Conservation (phyloP, 2,797 vertebrate genomes). For the Chloroceryle inda region DNA sequence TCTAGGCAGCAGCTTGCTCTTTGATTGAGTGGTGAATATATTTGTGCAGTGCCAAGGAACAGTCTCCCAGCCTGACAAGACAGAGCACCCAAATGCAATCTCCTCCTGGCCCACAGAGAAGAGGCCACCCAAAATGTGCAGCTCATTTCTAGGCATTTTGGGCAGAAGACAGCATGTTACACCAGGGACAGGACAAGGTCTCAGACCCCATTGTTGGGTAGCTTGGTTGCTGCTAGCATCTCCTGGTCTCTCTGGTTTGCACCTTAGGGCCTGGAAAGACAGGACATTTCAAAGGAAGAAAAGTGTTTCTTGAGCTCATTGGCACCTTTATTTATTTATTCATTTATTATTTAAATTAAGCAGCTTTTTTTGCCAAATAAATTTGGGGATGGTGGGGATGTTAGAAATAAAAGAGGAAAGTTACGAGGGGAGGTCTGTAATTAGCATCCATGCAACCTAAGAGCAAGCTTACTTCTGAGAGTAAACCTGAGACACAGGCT, state of each 20-base stretch:
- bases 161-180: not conserved
- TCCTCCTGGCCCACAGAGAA: not conserved
- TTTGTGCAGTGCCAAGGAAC: accelerated
- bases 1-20: not conserved
- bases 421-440: not conserved
- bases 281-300: not conserved
- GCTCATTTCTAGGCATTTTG: not conserved
- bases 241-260: not conserved
- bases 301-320: not conserved
- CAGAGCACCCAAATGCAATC: not conserved
- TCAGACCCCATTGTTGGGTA: not conserved
- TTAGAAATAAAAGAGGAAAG: not conserved
- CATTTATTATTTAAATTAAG: too few species aligned
- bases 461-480: not conserved
- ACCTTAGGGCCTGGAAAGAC: not conserved
- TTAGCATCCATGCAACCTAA: not conserved
- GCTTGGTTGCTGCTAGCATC: not conserved
- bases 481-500: not conserved
- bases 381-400: not conserved
- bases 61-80: not conserved
- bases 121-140: not conserved
- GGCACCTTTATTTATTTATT: too few species aligned
- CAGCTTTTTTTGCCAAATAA: not conserved
- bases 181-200: not conserved
- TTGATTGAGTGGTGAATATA: not conserved